A percentile compares a stretch with the other conserved stretches of the same genome.
These are phyloP conservation scores for Hypolimnas misippus DNA, from an alignment of 2,888 invertebrate species.

Conservation along the genomic window DNA sequence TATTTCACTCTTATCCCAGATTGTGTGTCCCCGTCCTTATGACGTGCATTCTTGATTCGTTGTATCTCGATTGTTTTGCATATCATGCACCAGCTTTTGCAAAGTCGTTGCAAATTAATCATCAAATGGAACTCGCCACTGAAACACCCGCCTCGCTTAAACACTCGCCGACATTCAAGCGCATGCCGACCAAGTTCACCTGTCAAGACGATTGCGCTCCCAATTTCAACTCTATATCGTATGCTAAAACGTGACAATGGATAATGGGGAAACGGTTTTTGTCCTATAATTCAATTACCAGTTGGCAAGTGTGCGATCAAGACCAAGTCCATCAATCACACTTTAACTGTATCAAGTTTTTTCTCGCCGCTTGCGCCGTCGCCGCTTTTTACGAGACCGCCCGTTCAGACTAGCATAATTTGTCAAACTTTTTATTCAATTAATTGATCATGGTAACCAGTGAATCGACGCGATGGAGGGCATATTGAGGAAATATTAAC, in stretches of 20 bases:
- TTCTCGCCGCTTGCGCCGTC: conserved; percentile 56
- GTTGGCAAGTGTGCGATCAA: conserved; percentile 64
- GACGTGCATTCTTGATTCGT: conserved; percentile 52
- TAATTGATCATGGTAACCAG: conserved; percentile 62
- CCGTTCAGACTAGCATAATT: conserved; percentile 65
- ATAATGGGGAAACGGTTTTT: conserved; percentile 54
- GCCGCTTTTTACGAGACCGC: conserved; percentile 64
- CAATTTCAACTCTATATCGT: conserved; percentile 57
- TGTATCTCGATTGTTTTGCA: conserved; percentile 80
- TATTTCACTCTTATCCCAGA: background rate
- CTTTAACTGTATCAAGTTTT: conserved; percentile 80
- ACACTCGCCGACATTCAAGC: conserved; percentile 57
- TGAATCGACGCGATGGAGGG: conserved; percentile 38
- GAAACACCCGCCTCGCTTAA: conserved; percentile 54
- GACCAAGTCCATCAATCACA: conserved; percentile 74
- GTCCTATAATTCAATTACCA: conserved; percentile 78
- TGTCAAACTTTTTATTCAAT: conserved; percentile 74
- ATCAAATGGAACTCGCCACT: conserved; percentile 69
- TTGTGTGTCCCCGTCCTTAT: conserved; percentile 22
- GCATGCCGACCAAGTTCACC: conserved; percentile 44
- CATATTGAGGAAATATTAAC: conserved; percentile 57
- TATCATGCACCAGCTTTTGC: conserved; percentile 64
- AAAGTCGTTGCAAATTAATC: conserved; percentile 75
- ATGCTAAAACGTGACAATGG: conserved; percentile 53
- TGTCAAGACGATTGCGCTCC: conserved; percentile 43